phyloP scores from a whole-genome alignment of 2,888 invertebrate genomes.

The Blera fallax region DNA sequence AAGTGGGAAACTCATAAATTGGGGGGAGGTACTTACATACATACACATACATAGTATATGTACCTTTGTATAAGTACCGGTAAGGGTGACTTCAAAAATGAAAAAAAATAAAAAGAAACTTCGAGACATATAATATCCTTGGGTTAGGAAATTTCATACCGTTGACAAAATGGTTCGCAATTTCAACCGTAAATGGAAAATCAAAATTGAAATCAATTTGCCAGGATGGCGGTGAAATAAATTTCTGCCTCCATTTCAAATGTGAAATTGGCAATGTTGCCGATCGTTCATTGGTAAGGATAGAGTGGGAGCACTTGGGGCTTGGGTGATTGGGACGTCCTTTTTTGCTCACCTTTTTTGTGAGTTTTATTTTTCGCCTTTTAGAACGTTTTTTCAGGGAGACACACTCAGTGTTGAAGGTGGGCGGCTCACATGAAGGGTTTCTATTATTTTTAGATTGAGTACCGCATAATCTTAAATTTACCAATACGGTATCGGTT shows the following conservation, averaged over 20 bases:
- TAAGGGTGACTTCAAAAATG: background rate
- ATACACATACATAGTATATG: background rate
- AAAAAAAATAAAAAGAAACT: conserved; percentile 8
- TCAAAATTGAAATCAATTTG: conserved; percentile 72
- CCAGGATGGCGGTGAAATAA: conserved; percentile 57
- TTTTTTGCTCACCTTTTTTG: conserved; percentile 7
- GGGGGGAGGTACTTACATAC: background rate
- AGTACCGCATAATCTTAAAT: conserved; percentile 45
- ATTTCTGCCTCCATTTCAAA: conserved; percentile 57
- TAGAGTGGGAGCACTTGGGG: background rate
- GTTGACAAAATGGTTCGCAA: conserved; percentile 64
- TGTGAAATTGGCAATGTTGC: conserved; percentile 41
- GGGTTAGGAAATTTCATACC: conserved; percentile 47
- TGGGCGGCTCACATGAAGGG: background rate
- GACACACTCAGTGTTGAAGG: background rate
- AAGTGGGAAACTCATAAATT: conserved; percentile 52
- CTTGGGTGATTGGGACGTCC: background rate
- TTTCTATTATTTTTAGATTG: conserved; percentile 49
- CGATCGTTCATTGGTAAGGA: background rate
- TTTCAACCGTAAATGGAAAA: conserved; percentile 67
- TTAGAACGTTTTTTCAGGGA: background rate
- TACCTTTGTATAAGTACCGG: too few relatives aligned
- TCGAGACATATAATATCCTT: conserved; percentile 26
- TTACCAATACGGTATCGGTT: conserved; percentile 47
- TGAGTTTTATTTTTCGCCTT: background rate